Evolutionary conservation across 2,113 vertebrate species (phyloP), one percentile per base, ranked within the genome.

Genomic region (Triplophysa tibetana): DNA sequence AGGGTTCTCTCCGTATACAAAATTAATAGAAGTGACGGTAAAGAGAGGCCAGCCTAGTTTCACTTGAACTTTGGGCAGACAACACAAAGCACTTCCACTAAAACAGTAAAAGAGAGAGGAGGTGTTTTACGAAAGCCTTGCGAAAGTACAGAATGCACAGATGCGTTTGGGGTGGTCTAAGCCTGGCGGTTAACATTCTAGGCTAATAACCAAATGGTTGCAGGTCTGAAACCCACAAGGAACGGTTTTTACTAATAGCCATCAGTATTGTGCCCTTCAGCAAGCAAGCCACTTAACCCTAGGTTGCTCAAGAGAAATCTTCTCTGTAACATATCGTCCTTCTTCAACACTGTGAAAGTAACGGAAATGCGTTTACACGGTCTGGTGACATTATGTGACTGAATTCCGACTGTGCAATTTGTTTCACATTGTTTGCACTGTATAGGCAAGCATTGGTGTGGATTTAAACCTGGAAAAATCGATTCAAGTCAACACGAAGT

Each of bases 41-140:
- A 21, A 26, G 45, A 74, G 56, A 74, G 17, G 16, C 23, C n/a
- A 21, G 41, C 43, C 65, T 70, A 70, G 43, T 29, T 52, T 52
- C 67, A 29, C 66, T 70, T 29, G 67, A 70, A 70, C 45, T 52
- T 70, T 26, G 10, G 8, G 23, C 43, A 24, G 67, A 70, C 23
- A 16, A 19, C 2, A 52, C 14, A 45, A 16, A 8, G 14, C 21
- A 24, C 45, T 52, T 70, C 43, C 21, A 26, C 67, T 70, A 70
- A 24, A 14, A 52, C n/a, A 45, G 19, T 56, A 56, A 56, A 58
- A 48, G 9, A 1, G 3, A 58, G 19, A 21, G 19, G 21, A 8
- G 54, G n/a, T 58, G 54, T 19, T 21, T 21, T 8, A 9, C 16
- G 54, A 58, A 38, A 58, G 8, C 54, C 19, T n/a, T 6, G 50